phyloP scores from a whole-genome alignment of 2,797 vertebrate species.

The Psittacula derbiana region DNA sequence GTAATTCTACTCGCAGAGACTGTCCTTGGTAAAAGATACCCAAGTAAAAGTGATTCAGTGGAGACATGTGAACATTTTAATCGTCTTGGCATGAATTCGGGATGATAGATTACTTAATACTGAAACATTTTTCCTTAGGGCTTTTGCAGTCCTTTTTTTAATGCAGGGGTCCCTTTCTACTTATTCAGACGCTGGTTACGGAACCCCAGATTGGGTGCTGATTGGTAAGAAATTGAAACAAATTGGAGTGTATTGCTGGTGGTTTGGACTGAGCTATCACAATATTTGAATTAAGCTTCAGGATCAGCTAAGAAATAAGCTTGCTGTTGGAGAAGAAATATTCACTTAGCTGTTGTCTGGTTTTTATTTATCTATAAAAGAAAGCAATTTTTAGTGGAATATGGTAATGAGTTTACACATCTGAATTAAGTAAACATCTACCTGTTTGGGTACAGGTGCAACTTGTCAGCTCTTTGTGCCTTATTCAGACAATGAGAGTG shows the following conservation, averaged over 20 bases:
- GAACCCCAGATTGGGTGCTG: neutral
- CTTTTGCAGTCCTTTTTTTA: neutral
- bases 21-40: neutral
- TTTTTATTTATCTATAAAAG: neutral
- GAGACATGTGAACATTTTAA: neutral
- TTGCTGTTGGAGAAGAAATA: neutral
- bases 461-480: neutral
- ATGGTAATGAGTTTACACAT: neutral
- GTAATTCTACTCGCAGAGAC: neutral
- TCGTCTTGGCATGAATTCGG: neutral
- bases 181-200: rapidly evolving
- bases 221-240: neutral
- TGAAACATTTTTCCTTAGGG: neutral
- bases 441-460: neutral
- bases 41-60: neutral
- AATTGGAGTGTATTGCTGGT: neutral
- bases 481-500: neutral
- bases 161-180: neutral
- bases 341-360: neutral
- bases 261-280: neutral
- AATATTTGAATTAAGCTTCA: neutral
- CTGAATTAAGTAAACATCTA: neutral
- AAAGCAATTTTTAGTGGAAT: neutral
- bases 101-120: neutral
- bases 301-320: neutral